Evolutionary conservation across 2,888 invertebrate genomes (phyloP).

Genomic region (Abscondita cerata): DNA sequence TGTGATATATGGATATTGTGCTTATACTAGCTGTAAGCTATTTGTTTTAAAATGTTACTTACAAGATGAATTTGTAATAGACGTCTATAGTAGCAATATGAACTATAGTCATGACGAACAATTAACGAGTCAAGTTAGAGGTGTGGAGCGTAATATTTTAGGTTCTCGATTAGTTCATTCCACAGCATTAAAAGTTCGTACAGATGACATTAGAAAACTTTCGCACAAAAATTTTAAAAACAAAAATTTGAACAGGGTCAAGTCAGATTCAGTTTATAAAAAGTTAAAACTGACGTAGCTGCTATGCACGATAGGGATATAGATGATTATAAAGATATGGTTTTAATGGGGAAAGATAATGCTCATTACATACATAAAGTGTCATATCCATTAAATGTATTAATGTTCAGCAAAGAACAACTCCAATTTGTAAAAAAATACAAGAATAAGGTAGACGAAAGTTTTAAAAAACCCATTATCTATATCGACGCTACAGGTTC

Average conservation of each 20-base stretch:
- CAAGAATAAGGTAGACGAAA: background rate
- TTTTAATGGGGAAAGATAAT: background rate
- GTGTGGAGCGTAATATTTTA: background rate
- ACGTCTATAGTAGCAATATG: background rate
- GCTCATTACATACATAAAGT: background rate
- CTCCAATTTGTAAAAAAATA: background rate
- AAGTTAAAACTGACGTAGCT: background rate
- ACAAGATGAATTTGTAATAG: background rate
- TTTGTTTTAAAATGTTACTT: background rate
- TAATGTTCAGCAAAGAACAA: background rate
- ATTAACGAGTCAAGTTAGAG: background rate
- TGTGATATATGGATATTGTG: background rate
- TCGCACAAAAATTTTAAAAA: background rate
- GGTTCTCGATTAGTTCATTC: background rate
- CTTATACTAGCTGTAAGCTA: background rate
- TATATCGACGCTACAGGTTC: background rate
- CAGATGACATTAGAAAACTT: background rate
- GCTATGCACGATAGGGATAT: background rate
- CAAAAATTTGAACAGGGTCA: background rate
- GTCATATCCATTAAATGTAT: background rate
- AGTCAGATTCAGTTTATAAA: background rate
- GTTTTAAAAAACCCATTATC: background rate
- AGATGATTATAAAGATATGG: background rate
- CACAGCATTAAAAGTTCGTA: background rate
- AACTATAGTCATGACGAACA: constrained; percentile 1